Base-by-base conservation (phyloP, 1,140 invertebrate genomes). In the Andricus grossulariae region DNA sequence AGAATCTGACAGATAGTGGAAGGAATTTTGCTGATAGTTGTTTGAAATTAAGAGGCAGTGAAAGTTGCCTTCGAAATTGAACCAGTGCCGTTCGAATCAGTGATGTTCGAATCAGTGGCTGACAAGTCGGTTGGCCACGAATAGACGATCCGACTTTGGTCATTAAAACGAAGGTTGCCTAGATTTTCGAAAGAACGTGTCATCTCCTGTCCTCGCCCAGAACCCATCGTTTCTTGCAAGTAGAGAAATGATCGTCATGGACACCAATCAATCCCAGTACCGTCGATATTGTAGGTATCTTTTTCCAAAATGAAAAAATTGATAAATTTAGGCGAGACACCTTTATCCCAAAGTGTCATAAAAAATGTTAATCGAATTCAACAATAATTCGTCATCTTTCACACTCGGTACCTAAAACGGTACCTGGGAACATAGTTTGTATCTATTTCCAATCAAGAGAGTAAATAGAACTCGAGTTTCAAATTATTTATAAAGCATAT, bases 231-330 rank as follows among this genome's bases (percentile, higher is more conserved):
- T 82, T 80, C 39, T 11, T 18, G 10, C 21, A 66, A 51, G 71
- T 49, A 50, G 70, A 84, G 87, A 88, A 71, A 89, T 90, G 88
- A 89, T 88, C 87, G 85, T 83, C 74, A 90, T 89, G 89, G 88
- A 90, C 78, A 77, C 77, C 54, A 70, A 79, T 74, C 79, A 88
- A 15, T 80, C 85, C 32, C 84, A 87, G 50, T 89, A 85, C 78
- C 81, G 79, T 49, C 88, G 84, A 90, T 89, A 89, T 74, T 90
- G 87, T 89, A 89, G 72, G 87, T 85, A 82, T 10, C 39, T 19
- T 70, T 49, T 21, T 54, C 21, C 21, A n/a, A 51, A 21, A 18
- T 45, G 39, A 45, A 45, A 45, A 45, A 45, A 45, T 45, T 8
- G 10, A 45, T 7, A 45, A 45, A 45, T 45, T 10, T 11, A 1